Conservation (phyloP, 2,113 vertebrate genomes). For the Recurvirostra avosetta region DNA sequence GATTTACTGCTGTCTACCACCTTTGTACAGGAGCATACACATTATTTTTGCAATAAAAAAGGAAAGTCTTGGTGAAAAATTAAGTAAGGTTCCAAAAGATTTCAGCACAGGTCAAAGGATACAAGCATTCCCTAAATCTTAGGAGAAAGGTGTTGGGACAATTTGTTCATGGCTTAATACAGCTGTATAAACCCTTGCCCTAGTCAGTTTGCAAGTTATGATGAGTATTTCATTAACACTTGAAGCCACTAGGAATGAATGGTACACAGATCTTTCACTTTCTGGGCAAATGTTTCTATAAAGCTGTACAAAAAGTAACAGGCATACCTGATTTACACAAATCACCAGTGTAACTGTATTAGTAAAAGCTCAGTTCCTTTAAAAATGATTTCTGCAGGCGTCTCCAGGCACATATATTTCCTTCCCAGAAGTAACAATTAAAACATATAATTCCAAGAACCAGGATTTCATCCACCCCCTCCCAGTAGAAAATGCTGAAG, state of each 20-base stretch:
- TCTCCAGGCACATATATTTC: neutral
- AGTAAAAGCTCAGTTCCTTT: neutral
- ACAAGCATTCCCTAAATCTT: neutral
- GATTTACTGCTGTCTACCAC: neutral
- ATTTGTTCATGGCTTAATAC: neutral
- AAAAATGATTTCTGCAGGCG: neutral
- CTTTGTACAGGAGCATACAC: neutral
- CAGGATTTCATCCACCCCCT: neutral
- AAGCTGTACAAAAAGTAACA: neutral
- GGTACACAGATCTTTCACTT: neutral
- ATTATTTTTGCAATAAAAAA: neutral
- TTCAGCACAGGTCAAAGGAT: neutral
- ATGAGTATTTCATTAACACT: neutral
- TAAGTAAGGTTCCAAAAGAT: neutral
- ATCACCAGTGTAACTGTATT: neutral
- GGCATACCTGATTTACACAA: neutral
- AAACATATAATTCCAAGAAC: neutral
- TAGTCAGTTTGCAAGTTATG: neutral
- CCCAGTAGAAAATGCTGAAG: slow-evolving; percentile 24
- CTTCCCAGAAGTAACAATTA: neutral
- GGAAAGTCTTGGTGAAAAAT: neutral
- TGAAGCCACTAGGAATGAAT: neutral
- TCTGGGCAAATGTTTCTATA: neutral
- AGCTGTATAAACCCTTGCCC: neutral
- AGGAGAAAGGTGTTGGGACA: neutral